These are phyloP conservation scores for Stylophora pistillata DNA, from an alignment of 64 coral and sea anemone species.

Conservation along the genomic window DNA sequence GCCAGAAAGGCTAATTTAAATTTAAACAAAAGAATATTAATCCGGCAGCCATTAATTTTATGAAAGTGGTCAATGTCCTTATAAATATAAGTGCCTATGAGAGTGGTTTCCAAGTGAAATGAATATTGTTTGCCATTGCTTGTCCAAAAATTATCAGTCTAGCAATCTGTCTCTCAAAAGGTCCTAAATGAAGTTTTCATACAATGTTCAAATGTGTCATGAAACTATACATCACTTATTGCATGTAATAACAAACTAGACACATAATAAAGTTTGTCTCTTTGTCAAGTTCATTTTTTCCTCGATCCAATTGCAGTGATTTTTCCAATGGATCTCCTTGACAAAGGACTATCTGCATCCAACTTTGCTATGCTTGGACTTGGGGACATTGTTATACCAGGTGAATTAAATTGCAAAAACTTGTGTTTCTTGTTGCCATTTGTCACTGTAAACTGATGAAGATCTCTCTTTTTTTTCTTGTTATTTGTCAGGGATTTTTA, in stretches of 20 bases:
- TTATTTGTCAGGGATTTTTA: constrained; percentile 86
- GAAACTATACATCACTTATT: too few relatives aligned
- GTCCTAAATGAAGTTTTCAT: too few relatives aligned
- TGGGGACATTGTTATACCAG: constrained; percentile 99
- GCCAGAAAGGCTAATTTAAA: too few relatives aligned
- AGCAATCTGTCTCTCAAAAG: too few relatives aligned
- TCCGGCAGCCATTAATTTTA: too few relatives aligned
- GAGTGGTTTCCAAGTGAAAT: too few relatives aligned
- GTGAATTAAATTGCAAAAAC: constrained; percentile 36
- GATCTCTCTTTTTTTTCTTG: not conserved
- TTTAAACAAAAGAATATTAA: too few relatives aligned
- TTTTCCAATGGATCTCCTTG: constrained; percentile 98
- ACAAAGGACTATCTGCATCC: constrained; percentile 87
- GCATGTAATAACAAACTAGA: too few relatives aligned
- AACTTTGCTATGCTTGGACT: constrained; percentile 99
- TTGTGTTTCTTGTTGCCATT: too few relatives aligned
- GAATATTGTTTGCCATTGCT: not conserved
- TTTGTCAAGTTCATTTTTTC: not conserved
- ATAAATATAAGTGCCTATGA: too few relatives aligned
- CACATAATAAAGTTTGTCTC: not conserved
- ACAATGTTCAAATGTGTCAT: not conserved
- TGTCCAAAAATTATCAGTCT: not conserved
- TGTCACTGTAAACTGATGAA: not conserved
- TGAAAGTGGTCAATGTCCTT: too few relatives aligned
- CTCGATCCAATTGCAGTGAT: constrained; percentile 62